These are phyloP conservation scores for Gorsachius magnificus DNA, from an alignment of 2,797 vertebrate genomes.

Conservation along the genomic window DNA sequence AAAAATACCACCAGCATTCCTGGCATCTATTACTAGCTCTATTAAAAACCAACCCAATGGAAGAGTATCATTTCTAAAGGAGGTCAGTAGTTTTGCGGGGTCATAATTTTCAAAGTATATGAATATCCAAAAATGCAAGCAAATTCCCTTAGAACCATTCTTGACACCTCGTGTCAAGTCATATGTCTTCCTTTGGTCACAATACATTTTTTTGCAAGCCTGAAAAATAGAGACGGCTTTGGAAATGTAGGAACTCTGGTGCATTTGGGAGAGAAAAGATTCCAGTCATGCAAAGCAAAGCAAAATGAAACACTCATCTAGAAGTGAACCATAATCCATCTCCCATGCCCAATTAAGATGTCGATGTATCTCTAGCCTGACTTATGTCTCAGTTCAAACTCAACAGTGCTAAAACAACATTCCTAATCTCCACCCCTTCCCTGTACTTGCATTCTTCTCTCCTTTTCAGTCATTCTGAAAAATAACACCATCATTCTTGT, in stretches of 20 bases:
- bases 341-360: neutral
- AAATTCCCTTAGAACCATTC: neutral
- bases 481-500: neutral
- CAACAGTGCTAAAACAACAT: neutral
- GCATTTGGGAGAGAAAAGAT: neutral
- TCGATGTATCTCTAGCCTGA: neutral
- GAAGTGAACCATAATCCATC: neutral
- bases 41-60: neutral
- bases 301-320: neutral
- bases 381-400: neutral
- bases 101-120: neutral
- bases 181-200: neutral
- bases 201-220: neutral
- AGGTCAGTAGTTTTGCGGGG: rapidly evolving
- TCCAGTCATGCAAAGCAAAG: neutral
- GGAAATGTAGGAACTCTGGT: neutral
- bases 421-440: neutral
- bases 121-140: neutral
- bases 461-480: neutral
- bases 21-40: neutral
- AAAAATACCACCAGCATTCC: neutral
- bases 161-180: neutral
- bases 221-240: neutral
- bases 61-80: neutral
- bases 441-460: neutral